Percentiles rank a stretch among this genome's conserved stretches.
phyloP scores from a whole-genome alignment of 2,888 invertebrate species.

The Ophion slaviceki region DNA sequence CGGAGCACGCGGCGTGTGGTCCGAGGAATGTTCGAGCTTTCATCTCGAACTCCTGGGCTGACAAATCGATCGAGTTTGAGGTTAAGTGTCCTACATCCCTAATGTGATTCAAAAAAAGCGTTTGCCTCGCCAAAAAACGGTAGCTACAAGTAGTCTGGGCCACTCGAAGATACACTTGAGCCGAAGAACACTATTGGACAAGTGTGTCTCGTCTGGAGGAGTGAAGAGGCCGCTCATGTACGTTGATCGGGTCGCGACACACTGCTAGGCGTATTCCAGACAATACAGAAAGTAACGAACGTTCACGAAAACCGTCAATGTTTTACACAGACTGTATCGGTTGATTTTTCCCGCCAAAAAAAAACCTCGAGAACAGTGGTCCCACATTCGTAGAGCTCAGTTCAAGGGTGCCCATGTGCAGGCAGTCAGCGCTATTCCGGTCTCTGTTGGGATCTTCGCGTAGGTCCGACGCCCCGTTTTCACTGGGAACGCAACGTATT shows the following conservation, averaged over 20 bases:
- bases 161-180: constrained; percentile 44
- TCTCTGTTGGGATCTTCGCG: constrained; percentile 18
- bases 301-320: constrained; percentile 39
- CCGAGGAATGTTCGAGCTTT: constrained; percentile 50
- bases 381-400: constrained; percentile 40
- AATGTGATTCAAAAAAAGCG: constrained; percentile 1
- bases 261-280: constrained; percentile 28
- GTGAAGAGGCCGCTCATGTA: constrained; percentile 22
- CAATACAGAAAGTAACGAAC: constrained; percentile 19
- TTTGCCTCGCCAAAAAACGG: constrained; percentile 12
- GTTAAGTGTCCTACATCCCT: constrained; percentile 6
- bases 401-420: constrained; percentile 16
- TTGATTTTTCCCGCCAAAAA: constrained; percentile 65
- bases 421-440: constrained; percentile 12
- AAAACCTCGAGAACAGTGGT: constrained; percentile 35
- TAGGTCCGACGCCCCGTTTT: constrained; percentile 29
- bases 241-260: constrained; percentile 21
- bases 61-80: constrained; percentile 38
- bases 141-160: constrained; percentile 30
- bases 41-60: constrained; percentile 7
- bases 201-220: constrained; percentile 44
- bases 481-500: constrained; percentile 33
- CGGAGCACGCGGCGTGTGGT: constrained; percentile 56
- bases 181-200: constrained; percentile 21
- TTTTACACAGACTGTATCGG: constrained; percentile 26